Conservation (phyloP, 2,113 vertebrate species). For the Strix uralensis region DNA sequence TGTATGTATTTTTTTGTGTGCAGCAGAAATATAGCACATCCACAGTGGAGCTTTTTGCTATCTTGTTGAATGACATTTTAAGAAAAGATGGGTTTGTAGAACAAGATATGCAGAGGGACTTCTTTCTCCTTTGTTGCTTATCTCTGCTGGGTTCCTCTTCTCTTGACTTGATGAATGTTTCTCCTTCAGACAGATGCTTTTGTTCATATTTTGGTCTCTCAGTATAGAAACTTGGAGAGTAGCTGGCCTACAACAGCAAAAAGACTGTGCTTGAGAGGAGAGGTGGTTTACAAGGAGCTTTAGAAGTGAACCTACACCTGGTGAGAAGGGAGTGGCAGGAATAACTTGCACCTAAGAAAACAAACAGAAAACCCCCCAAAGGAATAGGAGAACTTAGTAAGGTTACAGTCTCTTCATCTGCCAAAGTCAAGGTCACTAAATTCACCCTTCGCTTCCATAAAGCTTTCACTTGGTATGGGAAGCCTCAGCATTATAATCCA, state of each 20-base stretch:
- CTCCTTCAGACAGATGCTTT: neutral
- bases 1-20: neutral
- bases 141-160: neutral
- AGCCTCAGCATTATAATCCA: neutral
- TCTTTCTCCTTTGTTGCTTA: neutral
- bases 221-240: neutral
- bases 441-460: neutral
- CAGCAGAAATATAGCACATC: neutral
- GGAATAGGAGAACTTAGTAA: neutral
- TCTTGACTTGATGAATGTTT: neutral
- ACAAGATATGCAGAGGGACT: neutral
- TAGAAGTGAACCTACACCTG: neutral
- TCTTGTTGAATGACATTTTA: neutral
- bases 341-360: neutral
- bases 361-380: neutral
- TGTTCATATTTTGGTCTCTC: neutral
- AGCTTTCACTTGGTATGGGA: neutral
- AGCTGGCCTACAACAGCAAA: neutral
- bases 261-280: neutral
- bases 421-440: neutral
- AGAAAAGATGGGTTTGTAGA: neutral
- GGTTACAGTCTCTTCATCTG: neutral
- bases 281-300: neutral
- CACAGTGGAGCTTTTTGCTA: neutral
- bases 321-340: neutral